Percentiles rank a stretch among this genome's conserved stretches.
phyloP scores from a whole-genome alignment of 2,797 vertebrate species.

The Cuculus canorus region DNA sequence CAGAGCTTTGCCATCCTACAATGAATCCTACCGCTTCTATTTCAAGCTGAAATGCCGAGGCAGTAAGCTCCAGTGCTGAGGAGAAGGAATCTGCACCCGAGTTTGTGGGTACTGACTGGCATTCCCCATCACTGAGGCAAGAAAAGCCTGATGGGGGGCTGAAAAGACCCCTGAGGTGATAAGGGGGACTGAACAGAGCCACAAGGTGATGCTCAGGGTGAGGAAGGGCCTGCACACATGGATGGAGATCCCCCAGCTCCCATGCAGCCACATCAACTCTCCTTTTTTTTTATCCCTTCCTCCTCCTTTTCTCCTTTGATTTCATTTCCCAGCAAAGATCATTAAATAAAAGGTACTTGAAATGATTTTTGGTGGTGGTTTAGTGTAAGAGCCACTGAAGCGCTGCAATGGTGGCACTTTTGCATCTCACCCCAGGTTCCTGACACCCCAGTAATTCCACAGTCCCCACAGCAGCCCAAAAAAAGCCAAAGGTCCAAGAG shows the following conservation, averaged over 20 bases:
- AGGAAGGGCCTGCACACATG: fast-evolving
- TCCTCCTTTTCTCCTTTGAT: not conserved
- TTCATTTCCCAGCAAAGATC: not conserved
- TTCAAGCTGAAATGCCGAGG: conserved; percentile 43
- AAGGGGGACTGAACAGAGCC: not conserved
- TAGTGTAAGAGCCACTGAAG: not conserved
- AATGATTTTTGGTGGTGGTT: not conserved
- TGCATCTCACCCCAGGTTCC: not conserved
- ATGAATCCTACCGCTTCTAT: conserved; percentile 42
- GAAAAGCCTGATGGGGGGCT: not conserved
- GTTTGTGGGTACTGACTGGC: not conserved
- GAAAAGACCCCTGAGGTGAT: fast-evolving
- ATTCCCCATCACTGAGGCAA: not conserved
- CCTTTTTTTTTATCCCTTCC: not conserved
- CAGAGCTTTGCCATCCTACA: not conserved
- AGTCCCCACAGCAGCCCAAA: not conserved
- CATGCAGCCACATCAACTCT: not conserved
- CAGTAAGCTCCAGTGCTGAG: conserved; percentile 44
- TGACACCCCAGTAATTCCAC: fast-evolving
- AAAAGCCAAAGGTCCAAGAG: not conserved
- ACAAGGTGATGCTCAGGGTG: fast-evolving
- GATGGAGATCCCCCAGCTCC: not conserved
- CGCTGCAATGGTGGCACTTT: fast-evolving
- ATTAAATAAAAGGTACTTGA: not conserved
- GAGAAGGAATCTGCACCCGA: not conserved